Evolutionary conservation across 2,797 vertebrate species (phyloP).

Genomic region (Myiotriccus ornatus): DNA sequence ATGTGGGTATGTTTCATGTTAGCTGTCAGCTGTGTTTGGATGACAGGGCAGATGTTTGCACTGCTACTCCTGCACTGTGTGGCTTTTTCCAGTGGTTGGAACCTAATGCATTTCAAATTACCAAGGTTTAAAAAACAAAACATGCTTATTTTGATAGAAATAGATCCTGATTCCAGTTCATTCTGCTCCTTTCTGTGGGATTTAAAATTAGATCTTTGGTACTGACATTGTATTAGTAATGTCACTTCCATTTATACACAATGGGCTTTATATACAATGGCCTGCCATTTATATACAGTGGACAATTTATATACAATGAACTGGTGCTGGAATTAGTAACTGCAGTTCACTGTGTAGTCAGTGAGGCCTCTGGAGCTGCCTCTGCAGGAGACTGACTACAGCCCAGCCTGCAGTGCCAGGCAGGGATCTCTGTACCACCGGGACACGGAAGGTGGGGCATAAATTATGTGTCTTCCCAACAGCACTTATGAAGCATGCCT

Average conservation of each 20-base stretch:
- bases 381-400: not conserved
- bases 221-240: not conserved
- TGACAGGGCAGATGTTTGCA: not conserved
- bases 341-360: not conserved
- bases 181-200: not conserved
- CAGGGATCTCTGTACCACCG: not conserved
- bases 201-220: not conserved
- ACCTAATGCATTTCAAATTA: not conserved
- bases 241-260: not conserved
- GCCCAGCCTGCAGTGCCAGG: not conserved
- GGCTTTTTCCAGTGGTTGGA: not conserved
- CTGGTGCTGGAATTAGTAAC: not conserved
- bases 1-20: not conserved
- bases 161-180: not conserved
- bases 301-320: not conserved
- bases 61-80: not conserved
- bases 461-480: accelerated
- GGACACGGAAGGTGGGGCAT: not conserved
- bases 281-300: not conserved
- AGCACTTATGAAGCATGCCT: accelerated
- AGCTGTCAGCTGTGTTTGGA: not conserved
- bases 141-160: not conserved
- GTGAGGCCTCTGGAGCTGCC: not conserved
- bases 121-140: not conserved
- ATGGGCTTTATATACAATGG: not conserved